Percentiles rank a stretch among this genome's conserved stretches.
Conservation (phyloP, 2,888 invertebrate species). For the Ophion ellenae region DNA sequence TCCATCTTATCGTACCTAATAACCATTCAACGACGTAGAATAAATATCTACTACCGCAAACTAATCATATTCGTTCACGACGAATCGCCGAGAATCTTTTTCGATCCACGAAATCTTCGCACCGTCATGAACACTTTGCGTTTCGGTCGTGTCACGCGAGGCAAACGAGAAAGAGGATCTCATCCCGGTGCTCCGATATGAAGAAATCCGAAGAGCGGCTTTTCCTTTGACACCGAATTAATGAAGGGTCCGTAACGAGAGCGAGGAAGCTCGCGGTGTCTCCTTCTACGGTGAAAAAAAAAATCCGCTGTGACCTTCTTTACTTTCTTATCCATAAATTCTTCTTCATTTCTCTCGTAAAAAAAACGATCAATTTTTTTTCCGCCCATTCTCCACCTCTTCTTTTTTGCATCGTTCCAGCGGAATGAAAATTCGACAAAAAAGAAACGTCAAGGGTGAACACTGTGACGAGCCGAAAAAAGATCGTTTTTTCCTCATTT, state of each 20-base stretch:
- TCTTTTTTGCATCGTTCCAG: background rate
- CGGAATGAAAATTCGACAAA: background rate
- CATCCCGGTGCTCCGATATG: constrained; percentile 38
- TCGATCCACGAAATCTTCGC: background rate
- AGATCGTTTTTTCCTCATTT: no score
- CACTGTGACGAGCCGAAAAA: no score
- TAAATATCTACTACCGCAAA: background rate
- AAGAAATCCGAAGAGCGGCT: constrained; percentile 43
- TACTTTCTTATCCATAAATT: constrained; percentile 19
- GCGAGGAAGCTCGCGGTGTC: constrained; percentile 13
- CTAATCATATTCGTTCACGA: background rate
- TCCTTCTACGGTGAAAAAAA: constrained; percentile 1
- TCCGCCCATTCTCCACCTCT: background rate
- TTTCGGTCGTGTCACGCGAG: background rate
- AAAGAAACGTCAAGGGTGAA: background rate
- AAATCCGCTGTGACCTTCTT: constrained; percentile 14
- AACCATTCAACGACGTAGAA: background rate
- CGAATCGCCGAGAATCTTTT: background rate
- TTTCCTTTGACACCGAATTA: constrained; percentile 45
- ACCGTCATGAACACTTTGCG: background rate
- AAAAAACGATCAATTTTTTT: constrained; percentile 8
- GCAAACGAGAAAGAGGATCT: background rate
- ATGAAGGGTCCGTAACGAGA: constrained; percentile 66
- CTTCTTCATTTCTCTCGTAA: background rate
- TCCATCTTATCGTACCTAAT: background rate